A percentile compares a stretch with the other conserved stretches of the same genome.
phyloP scores from a whole-genome alignment of 2,888 invertebrate genomes.

The Stenolophus ochropezus region DNA sequence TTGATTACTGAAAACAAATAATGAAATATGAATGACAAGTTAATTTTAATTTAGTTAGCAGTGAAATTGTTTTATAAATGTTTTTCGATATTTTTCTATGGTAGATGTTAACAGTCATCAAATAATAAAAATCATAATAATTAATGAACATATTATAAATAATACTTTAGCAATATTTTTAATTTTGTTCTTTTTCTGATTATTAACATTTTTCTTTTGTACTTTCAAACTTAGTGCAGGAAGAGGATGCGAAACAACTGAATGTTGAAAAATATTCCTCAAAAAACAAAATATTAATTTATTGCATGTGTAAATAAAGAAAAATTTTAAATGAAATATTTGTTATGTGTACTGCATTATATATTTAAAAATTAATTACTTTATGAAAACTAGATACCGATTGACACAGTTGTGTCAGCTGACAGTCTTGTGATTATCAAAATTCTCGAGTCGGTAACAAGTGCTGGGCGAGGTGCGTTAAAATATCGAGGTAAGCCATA shows the following conservation, averaged over 20 bases:
- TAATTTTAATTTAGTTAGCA: neutral
- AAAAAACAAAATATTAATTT: neutral
- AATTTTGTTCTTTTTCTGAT: neutral
- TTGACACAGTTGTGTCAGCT: conserved; percentile 67
- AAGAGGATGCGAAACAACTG: conserved; percentile 2
- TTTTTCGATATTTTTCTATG: neutral
- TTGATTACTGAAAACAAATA: neutral
- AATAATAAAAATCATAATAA: neutral
- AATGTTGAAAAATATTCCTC: neutral
- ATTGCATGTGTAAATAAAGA: neutral
- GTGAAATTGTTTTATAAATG: neutral
- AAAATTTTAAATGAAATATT: neutral
- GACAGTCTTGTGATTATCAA: conserved; percentile 71
- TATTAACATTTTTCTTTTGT: no score
- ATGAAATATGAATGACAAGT: neutral
- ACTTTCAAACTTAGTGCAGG: neutral
- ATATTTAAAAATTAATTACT: neutral
- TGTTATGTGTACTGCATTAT: neutral
- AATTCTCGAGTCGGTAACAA: conserved; percentile 54
- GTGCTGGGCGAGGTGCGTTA: conserved; percentile 68
- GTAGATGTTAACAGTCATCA: neutral
- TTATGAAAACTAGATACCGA: conserved; percentile 37
- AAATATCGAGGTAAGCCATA: conserved; percentile 59
- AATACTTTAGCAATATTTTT: neutral
- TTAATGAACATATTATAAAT: neutral